Percentiles rank a stretch among this genome's conserved stretches.
Evolutionary conservation across 2,113 vertebrate species (phyloP).

Genomic region (Paracyprichromis sp.): DNA sequence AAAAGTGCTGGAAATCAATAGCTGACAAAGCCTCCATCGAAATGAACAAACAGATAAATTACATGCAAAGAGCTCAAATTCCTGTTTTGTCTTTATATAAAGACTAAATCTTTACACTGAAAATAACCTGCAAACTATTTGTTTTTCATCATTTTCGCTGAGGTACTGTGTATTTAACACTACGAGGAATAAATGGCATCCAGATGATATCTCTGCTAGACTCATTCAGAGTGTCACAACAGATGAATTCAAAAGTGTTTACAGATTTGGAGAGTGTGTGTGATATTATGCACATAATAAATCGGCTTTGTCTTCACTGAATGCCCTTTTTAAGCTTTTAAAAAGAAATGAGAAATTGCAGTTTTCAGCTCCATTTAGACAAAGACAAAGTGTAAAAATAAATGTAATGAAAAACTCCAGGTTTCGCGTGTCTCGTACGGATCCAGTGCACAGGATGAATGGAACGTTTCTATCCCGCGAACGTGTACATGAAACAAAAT

Average conservation of each 20-base stretch:
- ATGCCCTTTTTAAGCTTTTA: not conserved
- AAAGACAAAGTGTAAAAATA: not conserved
- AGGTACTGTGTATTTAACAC: constrained; percentile 8
- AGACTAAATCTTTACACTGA: not conserved
- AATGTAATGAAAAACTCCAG: not conserved
- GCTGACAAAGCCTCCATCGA: not conserved
- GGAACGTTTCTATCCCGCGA: not conserved
- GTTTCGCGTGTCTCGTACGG: not conserved
- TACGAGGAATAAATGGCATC: not conserved
- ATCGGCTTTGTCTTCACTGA: constrained; percentile 9
- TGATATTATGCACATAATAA: constrained; percentile 35
- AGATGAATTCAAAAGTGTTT: constrained; percentile 14
- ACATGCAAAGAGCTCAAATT: not conserved
- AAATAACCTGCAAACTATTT: not conserved
- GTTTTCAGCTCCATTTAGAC: not conserved
- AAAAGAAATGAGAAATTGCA: not conserved
- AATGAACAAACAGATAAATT: not conserved
- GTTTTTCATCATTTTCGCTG: constrained; percentile 2
- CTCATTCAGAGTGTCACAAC: constrained; percentile 8
- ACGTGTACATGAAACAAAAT: not conserved
- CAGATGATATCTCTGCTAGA: not conserved
- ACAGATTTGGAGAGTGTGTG: not conserved
- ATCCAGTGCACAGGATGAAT: not conserved
- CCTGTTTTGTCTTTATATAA: not conserved
- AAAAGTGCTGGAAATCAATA: not conserved